Percentiles rank a stretch among this genome's conserved stretches.
These are phyloP conservation scores for Troides helena DNA, from an alignment of 2,888 invertebrate genomes.

Conservation along the genomic window DNA sequence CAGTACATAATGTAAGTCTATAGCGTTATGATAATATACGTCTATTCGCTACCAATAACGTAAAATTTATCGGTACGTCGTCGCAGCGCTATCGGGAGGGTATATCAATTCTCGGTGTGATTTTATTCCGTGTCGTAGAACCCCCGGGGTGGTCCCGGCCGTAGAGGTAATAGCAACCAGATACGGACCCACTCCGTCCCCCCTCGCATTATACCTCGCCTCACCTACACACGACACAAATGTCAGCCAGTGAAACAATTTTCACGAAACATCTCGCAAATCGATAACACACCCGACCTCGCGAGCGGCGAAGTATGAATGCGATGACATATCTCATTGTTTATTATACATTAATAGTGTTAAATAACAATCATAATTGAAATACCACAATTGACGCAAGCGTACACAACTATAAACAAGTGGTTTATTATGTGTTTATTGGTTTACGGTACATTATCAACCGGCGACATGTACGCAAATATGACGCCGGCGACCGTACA, in stretches of 20 bases:
- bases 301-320: constrained; percentile 42
- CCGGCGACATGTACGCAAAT: constrained; percentile 68
- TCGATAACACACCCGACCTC: constrained; percentile 57
- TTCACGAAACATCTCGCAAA: constrained; percentile 59
- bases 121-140: constrained; percentile 64
- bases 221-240: constrained; percentile 61
- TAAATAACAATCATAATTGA: constrained; percentile 50
- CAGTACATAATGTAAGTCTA: no score
- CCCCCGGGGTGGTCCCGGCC: constrained; percentile 51
- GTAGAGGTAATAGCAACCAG: constrained; percentile 64
- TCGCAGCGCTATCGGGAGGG: constrained; percentile 56
- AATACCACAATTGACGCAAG: constrained; percentile 52
- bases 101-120: constrained; percentile 72
- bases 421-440: constrained; percentile 43
- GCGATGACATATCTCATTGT: constrained; percentile 43
- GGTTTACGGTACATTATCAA: constrained; percentile 73
- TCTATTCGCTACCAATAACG: constrained; percentile 55
- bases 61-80: constrained; percentile 46
- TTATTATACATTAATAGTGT: constrained; percentile 33
- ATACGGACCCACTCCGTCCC: constrained; percentile 55
- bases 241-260: constrained; percentile 68
- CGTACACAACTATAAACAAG: constrained; percentile 53
- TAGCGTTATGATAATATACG: constrained; percentile 43
- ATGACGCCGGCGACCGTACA: constrained; percentile 45
- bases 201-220: constrained; percentile 27